A percentile compares a stretch with the other conserved stretches of the same genome.
These are phyloP conservation scores for Actinia equina DNA, from an alignment of 64 coral and sea anemone species.

Conservation along the genomic window DNA sequence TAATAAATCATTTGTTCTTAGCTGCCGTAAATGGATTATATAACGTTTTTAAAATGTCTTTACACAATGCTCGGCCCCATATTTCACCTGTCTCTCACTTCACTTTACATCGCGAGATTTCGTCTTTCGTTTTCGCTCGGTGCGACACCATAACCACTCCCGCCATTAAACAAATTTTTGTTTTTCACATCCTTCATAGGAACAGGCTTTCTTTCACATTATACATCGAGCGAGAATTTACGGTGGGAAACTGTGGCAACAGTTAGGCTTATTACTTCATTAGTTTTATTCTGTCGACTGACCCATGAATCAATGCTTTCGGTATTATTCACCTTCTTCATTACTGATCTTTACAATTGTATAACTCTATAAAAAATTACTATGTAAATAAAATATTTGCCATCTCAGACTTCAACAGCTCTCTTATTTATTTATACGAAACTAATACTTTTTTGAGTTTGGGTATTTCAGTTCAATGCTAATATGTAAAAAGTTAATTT, in stretches of 20 bases:
- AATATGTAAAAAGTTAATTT: slow-evolving; percentile 11
- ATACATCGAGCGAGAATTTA: background rate
- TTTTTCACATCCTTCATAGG: background rate
- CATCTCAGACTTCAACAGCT: background rate
- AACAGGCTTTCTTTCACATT: background rate
- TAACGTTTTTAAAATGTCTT: slow-evolving; percentile 21
- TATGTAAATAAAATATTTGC: slow-evolving; percentile 7
- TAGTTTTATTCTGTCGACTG: background rate
- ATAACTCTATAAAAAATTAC: background rate
- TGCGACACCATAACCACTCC: background rate
- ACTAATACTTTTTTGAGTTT: background rate
- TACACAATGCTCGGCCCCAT: slow-evolving; percentile 14
- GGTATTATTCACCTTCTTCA: background rate
- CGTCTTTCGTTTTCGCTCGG: background rate
- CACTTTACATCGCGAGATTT: slow-evolving; percentile 15
- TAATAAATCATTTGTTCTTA: slow-evolving; percentile 21
- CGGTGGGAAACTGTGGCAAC: background rate
- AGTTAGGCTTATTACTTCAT: background rate
- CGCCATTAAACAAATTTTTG: background rate
- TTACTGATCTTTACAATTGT: background rate
- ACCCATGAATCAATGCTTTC: slow-evolving; percentile 1
- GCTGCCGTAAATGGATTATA: slow-evolving; percentile 15
- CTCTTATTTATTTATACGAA: slow-evolving; percentile 3
- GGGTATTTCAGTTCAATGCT: slow-evolving; percentile 9
- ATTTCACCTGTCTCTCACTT: slow-evolving; percentile 14